A percentile compares a stretch with the other conserved stretches of the same genome.
phyloP scores from a whole-genome alignment of 2,797 vertebrate genomes.

The Myiotriccus ornatus region DNA sequence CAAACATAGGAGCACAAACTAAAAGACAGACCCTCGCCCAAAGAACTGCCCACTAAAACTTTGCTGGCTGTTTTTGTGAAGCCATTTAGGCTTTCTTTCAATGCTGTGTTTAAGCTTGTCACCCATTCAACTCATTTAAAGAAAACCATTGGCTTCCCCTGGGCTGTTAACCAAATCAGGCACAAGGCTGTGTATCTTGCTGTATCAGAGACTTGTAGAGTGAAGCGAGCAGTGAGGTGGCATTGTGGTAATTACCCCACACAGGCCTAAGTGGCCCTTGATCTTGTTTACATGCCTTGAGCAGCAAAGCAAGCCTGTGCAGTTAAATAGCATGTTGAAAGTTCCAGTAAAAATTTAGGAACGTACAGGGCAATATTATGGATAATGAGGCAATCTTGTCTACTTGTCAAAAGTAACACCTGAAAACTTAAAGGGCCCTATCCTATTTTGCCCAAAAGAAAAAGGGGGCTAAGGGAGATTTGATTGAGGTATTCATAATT shows the following conservation, averaged over 20 bases:
- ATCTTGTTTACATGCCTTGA: background rate
- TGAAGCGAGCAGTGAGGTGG: background rate
- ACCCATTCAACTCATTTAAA: background rate
- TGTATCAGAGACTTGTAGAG: background rate
- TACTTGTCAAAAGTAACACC: constrained; percentile 24
- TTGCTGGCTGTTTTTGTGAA: background rate
- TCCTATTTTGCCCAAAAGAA: constrained; percentile 18
- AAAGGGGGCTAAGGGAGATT: background rate
- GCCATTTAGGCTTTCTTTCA: background rate
- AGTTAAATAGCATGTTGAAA: background rate
- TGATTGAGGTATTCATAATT: constrained; percentile 56
- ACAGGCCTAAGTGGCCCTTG: background rate
- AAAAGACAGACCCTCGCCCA: background rate
- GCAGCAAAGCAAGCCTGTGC: background rate
- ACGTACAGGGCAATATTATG: background rate
- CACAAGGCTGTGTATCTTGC: background rate
- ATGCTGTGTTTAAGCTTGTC: background rate
- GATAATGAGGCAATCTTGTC: constrained; percentile 18
- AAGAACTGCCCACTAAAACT: background rate
- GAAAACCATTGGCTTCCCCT: background rate
- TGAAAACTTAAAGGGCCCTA: constrained; percentile 1
- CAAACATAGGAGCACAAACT: background rate
- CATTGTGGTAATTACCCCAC: background rate
- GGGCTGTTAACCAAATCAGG: background rate
- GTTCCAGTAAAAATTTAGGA: background rate